Evolutionary conservation across 2,797 vertebrate species (phyloP), one percentile per base, ranked within the genome.

Genomic region (Myiotriccus ornatus): DNA sequence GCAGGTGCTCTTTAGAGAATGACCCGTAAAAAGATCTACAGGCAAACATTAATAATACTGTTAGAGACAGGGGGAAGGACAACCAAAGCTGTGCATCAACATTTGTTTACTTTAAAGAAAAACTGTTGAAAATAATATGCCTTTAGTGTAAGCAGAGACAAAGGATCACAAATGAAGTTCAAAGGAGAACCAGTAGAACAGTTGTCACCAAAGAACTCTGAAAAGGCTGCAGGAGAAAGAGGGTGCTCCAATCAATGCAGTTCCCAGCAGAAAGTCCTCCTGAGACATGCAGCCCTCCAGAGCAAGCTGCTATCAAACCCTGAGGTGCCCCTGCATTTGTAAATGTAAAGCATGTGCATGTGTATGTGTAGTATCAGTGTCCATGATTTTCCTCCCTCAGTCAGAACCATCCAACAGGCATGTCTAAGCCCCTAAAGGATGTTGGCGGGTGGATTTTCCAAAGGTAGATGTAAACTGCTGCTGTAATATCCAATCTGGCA

Each of bases 341-440:
- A 46, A 60, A 35, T 3, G 6, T 28, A 52, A 70, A 79, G 5
- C 7, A 52, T 0, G 0, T 41, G 11, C 15, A 34, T 10, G 9
- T 27, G 32, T 23, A 27, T 27, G 32, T 23, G 24, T 9, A 2
- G 5, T 63, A 5, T 39, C 25, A 14, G 7, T 3, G 9, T 5
- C 23, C 19, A 5, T 19, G 27, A 46, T 60, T 63, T 85, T 23
- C 53, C 27, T 30, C 62, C 21, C 34, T 84, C 46, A 20, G 1
- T n/a, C 41, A 24, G 52, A 5, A 69, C 24, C 35, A 46, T 23
- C 12, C 32, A 65, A 28, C 10, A 57, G 37, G 32, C 14, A 18
- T 28, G 12, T 46, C 30, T 34, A 43, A 73, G 9, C 7, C 20
- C 24, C n/a, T 30, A 44, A 62, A 37, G 8, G 59, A 14, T 44